Base-by-base conservation (phyloP, 2,888 invertebrate genomes). In the Stenodema calcarata region DNA sequence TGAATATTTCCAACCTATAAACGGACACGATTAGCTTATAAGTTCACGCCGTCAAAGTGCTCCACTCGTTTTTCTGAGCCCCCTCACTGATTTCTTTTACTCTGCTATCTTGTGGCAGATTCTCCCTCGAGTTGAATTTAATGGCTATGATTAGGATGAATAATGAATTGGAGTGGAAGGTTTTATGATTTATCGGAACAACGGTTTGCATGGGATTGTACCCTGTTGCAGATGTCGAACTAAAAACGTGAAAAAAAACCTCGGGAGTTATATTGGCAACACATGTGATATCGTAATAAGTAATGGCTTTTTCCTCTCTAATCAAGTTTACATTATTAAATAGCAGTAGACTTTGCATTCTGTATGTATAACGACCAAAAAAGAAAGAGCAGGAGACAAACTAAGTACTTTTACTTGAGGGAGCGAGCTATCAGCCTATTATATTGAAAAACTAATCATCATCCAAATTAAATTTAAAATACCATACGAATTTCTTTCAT, bases 1-100 rank as follows among this genome's bases (percentile, higher is more conserved):
- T 54, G 82, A 42, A 82, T 30, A 62, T 82, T 82, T 69, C 41
- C 82, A 62, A 35, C 62, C 78, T 78, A 78, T 78, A 78, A 78
- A 78, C 41, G 78, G 78, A 78, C 78, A 14, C 78, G 42, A 44
- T 78, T 78, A 44, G 78, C 44, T 78, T 78, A 78, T 78, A 18
- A 78, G 35, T 78, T 78, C 78, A 42, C 78, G 78, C 78, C 78
- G 78, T 78, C 78, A 78, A 78, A 44, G 35, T 16, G 41, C 35
- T 16, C 35, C 41, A 16, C 73, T n/a, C 14, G 16, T 73, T 73
- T 73, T 35, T 73, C n/a, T 0, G 16, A 9, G 7, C 44, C 44
- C 23, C 78, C 41, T 44, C 23, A 12, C 41, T 18, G 28, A 12
- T 4, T 14, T 14, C 23, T 27, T 14, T 78, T 78, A 23, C 78